These are phyloP conservation scores for Hycleus phaleratus DNA, from an alignment of 1,140 invertebrate species.

Conservation along the genomic window DNA sequence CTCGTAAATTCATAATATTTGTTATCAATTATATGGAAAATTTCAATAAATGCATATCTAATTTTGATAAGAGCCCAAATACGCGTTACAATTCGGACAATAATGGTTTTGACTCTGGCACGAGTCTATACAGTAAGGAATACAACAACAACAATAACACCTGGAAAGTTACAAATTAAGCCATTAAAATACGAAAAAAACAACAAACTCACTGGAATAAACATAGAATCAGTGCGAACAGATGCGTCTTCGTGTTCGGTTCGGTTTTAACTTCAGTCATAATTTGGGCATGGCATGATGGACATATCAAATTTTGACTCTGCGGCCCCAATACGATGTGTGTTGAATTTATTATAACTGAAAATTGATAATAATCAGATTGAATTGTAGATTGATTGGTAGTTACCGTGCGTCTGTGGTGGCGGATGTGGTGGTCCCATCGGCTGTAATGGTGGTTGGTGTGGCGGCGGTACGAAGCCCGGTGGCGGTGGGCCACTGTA, in stretches of 20 bases:
- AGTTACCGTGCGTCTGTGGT: neutral
- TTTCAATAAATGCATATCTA: too few species aligned
- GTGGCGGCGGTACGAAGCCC: neutral
- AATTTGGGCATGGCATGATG: constrained; percentile 46
- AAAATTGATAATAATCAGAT: neutral
- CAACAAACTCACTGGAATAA: constrained; percentile 43
- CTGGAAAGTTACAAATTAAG: constrained; percentile 38
- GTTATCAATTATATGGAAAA: too few species aligned
- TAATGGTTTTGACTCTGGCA: constrained; percentile 57
- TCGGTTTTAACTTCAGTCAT: constrained; percentile 44
- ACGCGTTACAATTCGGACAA: constrained; percentile 57
- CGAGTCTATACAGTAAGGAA: constrained; percentile 59
- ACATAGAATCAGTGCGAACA: constrained; percentile 52
- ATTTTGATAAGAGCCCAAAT: constrained; percentile 43
- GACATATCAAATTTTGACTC: constrained; percentile 44
- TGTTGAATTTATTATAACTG: constrained; percentile 17
- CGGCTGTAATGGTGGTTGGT: neutral
- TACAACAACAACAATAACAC: constrained; percentile 52
- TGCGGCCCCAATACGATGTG: constrained; percentile 40
- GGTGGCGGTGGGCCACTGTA: constrained; percentile 4
- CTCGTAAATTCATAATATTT: too few species aligned
- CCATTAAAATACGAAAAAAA: neutral
- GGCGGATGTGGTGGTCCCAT: neutral
- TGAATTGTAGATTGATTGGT: neutral
- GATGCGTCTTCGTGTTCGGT: constrained; percentile 49